Evolutionary conservation across 2,797 vertebrate genomes (phyloP), one percentile per base, ranked within the genome.

Genomic region (Tokudaia tokunoshimensis): DNA sequence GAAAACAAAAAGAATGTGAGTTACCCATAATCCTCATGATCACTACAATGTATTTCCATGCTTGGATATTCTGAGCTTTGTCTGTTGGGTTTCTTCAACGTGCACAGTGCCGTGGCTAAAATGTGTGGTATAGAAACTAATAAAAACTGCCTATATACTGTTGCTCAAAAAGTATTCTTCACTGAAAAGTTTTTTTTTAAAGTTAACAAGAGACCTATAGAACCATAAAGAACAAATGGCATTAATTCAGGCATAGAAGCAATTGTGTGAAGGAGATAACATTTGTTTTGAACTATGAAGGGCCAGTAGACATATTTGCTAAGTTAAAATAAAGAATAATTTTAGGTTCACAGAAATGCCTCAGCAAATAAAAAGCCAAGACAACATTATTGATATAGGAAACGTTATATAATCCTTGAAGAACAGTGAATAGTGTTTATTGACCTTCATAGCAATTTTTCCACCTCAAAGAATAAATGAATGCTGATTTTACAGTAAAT

Each of bases 401-500:
- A 95, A 90, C 75, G 67, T 19, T 47, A 70, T 15, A 37, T 79
- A 50, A 19, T 47, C 24, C 24, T 87, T 17, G 29, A 10, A 29
- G 15, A 76, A 89, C 29, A 86, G 34, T 55, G 34, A 90, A 6
- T 19, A 57, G 52, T 83, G 14, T 47, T 84, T 65, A 37, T 29
- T 84, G 90, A 80, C 12, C 80, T 93, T 61, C 89, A 87, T 29
- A 84, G 75, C 34, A 92, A 84, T 61, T 92, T 94, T 97, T 89
- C 57, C 55, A 15, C 98, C 94, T 98, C 91, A 75, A 87, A 52
- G 86, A 98, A 96, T 96, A 90, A 98, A 93, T 94, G 86, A 98
- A 92, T 94, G 86, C 83, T 96, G 79, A 97, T 96, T 97, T 96
- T 85, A 84, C 61, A 95, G 96, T 92, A 97, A 97, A 97, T 94